Evolutionary conservation across 2,888 invertebrate species (phyloP).

Genomic region (Suillia variegata): DNA sequence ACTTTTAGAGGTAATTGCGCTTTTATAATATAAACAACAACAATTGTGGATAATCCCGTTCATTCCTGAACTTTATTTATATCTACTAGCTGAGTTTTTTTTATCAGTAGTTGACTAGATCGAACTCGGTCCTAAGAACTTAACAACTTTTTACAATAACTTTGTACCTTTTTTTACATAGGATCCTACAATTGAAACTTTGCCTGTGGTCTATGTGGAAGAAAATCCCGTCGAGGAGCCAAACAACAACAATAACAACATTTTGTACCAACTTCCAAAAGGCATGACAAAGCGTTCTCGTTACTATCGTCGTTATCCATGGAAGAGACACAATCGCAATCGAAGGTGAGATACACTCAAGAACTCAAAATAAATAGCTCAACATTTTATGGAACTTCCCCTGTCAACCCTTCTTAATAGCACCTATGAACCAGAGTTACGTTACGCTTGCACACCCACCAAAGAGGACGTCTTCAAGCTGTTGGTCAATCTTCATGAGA

Average conservation of each 20-base stretch:
- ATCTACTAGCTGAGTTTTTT: too few relatives aligned
- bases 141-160: neutral
- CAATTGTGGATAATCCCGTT: neutral
- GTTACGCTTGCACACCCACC: constrained; percentile 68
- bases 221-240: constrained; percentile 34
- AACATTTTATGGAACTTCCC: too few relatives aligned
- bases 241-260: too few relatives aligned
- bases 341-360: constrained; percentile 50
- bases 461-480: constrained; percentile 68
- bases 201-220: constrained; percentile 59
- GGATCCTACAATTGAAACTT: constrained; percentile 56
- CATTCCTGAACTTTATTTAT: neutral
- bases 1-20: constrained; percentile 53
- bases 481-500: constrained; percentile 67
- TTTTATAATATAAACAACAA: neutral
- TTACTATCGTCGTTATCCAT: constrained; percentile 68
- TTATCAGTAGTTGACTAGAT: too few relatives aligned
- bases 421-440: constrained; percentile 66
- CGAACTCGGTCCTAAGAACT: neutral
- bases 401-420: too few relatives aligned
- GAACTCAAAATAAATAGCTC: too few relatives aligned
- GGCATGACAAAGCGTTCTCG: constrained; percentile 63
- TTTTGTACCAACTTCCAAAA: constrained; percentile 24
- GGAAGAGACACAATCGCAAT: constrained; percentile 67
- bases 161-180: too few relatives aligned